Evolutionary conservation across 2,113 vertebrate genomes (phyloP).

Genomic region (Tonatia bakeri): DNA sequence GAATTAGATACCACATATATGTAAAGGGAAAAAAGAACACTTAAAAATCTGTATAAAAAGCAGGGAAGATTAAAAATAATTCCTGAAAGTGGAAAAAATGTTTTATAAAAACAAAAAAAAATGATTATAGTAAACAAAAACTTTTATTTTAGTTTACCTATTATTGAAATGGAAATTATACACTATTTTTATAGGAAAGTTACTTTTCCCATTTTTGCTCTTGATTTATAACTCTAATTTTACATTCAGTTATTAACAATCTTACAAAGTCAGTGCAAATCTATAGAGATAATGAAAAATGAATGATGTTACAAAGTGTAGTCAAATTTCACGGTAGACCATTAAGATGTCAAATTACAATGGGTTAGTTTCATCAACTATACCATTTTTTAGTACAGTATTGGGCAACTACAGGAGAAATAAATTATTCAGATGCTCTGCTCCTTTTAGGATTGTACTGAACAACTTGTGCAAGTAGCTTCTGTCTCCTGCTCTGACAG

Average conservation of each 20-base stretch:
- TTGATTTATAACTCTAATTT: conserved; percentile 59
- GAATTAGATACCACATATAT: neutral
- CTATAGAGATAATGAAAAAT: conserved; percentile 70
- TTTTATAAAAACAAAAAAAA: neutral
- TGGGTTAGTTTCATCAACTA: conserved; percentile 53
- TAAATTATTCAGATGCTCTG: conserved; percentile 60
- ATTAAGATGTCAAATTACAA: conserved; percentile 68
- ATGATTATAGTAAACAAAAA: neutral
- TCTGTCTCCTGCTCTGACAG: conserved; percentile 44
- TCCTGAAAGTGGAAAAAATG: neutral
- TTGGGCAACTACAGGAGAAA: conserved; percentile 42
- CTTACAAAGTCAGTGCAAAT: conserved; percentile 44
- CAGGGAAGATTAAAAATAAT: neutral
- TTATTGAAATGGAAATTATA: conserved; percentile 19
- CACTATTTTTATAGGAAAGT: conserved; percentile 14
- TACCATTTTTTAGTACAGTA: conserved; percentile 57
- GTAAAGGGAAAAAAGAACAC: neutral
- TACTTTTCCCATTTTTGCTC: conserved; percentile 53
- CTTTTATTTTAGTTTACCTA: neutral
- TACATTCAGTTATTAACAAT: conserved; percentile 58
- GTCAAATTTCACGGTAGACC: conserved; percentile 60
- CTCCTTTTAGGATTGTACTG: conserved; percentile 47
- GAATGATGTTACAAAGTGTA: conserved; percentile 56
- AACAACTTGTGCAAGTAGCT: conserved; percentile 38
- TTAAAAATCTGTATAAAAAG: neutral